Percentiles rank a stretch among this genome's conserved stretches.
Evolutionary conservation across 2,888 invertebrate species (phyloP).

Genomic region (Steinernema scapterisci): DNA sequence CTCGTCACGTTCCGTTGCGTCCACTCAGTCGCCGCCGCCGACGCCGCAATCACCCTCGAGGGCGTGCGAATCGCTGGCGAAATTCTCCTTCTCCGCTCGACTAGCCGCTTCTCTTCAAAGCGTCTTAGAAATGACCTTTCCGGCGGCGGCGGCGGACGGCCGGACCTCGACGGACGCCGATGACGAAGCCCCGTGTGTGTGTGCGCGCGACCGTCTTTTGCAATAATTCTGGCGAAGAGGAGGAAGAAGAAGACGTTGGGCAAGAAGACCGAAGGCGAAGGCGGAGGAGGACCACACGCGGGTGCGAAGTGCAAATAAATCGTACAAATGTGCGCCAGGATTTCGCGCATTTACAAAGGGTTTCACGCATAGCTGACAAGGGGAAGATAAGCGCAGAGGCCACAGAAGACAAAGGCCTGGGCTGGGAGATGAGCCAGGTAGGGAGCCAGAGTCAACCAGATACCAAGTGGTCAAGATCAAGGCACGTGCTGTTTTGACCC

Average conservation of each 20-base stretch:
- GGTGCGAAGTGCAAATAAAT: slow-evolving; percentile 16
- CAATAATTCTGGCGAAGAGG: neutral
- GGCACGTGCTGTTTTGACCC: no score
- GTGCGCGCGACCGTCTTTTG: neutral
- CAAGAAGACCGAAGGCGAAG: no score
- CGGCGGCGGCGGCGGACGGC: neutral
- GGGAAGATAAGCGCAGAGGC: no score
- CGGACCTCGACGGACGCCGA: no score
- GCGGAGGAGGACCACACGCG: neutral
- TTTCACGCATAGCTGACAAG: no score
- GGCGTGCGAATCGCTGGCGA: neutral
- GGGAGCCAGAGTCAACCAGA: no score
- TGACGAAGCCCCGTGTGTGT: neutral
- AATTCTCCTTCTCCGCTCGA: neutral
- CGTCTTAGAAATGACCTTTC: slow-evolving; percentile 20
- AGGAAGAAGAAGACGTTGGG: no score
- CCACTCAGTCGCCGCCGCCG: slow-evolving; percentile 1
- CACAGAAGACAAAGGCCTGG: no score
- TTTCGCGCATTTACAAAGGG: neutral
- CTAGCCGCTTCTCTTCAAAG: neutral
- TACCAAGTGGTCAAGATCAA: no score
- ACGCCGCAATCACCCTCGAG: slow-evolving; percentile 8
- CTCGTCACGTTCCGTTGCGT: slow-evolving; percentile 21
- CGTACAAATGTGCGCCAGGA: slow-evolving; percentile 14
- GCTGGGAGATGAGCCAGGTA: no score